These are phyloP conservation scores for Drosophila aff. DNA, from an alignment of 1,140 invertebrate genomes.

Conservation along the genomic window DNA sequence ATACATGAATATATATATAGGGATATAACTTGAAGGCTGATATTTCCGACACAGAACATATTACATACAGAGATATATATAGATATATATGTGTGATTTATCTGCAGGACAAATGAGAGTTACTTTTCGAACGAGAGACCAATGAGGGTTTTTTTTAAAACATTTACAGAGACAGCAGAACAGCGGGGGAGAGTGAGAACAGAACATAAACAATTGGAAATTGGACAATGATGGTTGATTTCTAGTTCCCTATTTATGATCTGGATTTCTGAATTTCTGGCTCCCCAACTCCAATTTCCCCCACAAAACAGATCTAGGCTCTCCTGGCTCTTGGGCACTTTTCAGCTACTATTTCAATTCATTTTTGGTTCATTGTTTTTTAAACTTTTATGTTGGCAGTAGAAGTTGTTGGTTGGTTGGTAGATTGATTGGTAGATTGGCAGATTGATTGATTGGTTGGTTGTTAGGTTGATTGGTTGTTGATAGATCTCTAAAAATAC, in stretches of 20 bases:
- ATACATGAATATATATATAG: not conserved
- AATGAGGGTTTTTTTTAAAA: not conserved
- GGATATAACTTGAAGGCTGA: constrained; percentile 1
- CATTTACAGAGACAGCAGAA: constrained; percentile 19
- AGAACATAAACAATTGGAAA: constrained; percentile 3
- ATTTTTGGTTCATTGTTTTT: constrained; percentile 1
- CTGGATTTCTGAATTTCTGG: too few relatives aligned
- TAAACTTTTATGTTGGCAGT: constrained; percentile 13
- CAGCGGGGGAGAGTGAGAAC: constrained; percentile 6
- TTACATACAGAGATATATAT: constrained; percentile 16
- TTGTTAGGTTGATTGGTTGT: constrained; percentile 66
- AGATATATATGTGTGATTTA: constrained; percentile 9
- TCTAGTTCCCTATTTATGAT: not conserved
- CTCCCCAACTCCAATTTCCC: not conserved
- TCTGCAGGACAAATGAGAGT: constrained; percentile 28
- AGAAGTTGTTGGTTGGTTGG: constrained; percentile 27
- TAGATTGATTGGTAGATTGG: constrained; percentile 28
- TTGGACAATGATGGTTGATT: constrained; percentile 11
- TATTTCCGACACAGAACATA: constrained; percentile 20
- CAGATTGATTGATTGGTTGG: constrained; percentile 51
- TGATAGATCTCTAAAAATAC: constrained; percentile 86
- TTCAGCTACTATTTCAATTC: not conserved
- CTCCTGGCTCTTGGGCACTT: constrained; percentile 3
- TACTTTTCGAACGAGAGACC: constrained; percentile 23
- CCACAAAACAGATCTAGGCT: not conserved